Percentiles rank a stretch among this genome's conserved stretches.
Conservation (phyloP, 2,888 invertebrate species). For the Stramonita haemastoma region DNA sequence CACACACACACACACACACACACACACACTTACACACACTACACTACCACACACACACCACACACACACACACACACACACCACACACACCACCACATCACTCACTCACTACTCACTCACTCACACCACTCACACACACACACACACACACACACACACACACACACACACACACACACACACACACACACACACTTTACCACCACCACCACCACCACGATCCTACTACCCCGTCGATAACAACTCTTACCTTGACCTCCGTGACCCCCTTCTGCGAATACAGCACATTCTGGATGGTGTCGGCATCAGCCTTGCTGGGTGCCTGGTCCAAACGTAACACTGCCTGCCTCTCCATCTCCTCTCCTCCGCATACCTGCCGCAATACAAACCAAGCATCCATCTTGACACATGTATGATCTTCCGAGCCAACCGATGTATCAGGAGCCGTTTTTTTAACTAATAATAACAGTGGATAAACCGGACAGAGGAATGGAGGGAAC, state of each 20-base stretch:
- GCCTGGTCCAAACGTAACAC: conserved; percentile 3
- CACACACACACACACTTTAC: too few relatives aligned
- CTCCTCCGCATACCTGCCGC: neutral
- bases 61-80: too few relatives aligned
- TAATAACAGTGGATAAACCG: too few relatives aligned
- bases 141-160: too few relatives aligned
- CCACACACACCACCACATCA: too few relatives aligned
- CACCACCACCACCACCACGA: neutral
- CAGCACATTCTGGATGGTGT: conserved; percentile 2
- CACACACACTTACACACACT: neutral
- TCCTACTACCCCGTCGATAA: neutral
- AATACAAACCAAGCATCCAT: neutral
- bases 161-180: too few relatives aligned
- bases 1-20: neutral
- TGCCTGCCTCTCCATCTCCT: conserved; percentile 37
- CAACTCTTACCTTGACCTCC: conserved; percentile 19
- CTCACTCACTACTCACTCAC: too few relatives aligned
- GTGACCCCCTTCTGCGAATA: conserved; percentile 23
- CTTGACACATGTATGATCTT: too few relatives aligned
- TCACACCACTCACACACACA: neutral
- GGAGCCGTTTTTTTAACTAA: too few relatives aligned
- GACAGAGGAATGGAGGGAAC: too few relatives aligned
- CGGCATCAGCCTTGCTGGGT: neutral
- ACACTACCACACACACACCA: neutral
- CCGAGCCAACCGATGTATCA: too few relatives aligned